Conservation (phyloP, 1,140 invertebrate species). For the Scaptodrosophila lebanonensis region DNA sequence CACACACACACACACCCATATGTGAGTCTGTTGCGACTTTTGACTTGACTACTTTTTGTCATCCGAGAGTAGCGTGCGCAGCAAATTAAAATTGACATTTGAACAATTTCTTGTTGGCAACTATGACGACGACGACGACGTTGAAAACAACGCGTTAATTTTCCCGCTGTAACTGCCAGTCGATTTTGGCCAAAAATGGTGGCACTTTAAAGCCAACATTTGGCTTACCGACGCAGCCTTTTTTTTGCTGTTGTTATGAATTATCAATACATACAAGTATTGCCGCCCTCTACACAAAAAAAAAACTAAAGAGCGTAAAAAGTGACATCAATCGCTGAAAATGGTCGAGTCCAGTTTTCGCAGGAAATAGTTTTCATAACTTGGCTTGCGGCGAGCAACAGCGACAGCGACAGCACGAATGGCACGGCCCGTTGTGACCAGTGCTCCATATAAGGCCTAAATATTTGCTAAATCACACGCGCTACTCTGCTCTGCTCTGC, state of each 20-base stretch:
- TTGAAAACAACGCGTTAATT: constrained; percentile 74
- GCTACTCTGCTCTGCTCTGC: constrained; percentile 40
- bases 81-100: constrained; percentile 74
- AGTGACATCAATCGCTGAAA: background rate
- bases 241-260: too few species aligned
- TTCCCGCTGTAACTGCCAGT: constrained; percentile 48
- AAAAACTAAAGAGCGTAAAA: background rate
- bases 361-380: constrained; percentile 61
- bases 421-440: background rate
- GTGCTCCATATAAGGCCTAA: constrained; percentile 72
- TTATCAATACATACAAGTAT: constrained; percentile 68
- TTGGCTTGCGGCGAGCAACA: constrained; percentile 26
- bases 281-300: constrained; percentile 22
- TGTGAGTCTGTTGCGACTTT: too few species aligned
- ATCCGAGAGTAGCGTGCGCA: constrained; percentile 29
- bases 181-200: constrained; percentile 27
- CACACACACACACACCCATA: too few species aligned
- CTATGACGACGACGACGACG: too few species aligned
- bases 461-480: constrained; percentile 74
- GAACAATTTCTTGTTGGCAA: constrained; percentile 49
- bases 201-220: background rate
- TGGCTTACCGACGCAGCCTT: background rate
- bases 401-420: constrained; percentile 17
- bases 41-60: constrained; percentile 18
- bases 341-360: constrained; percentile 26